Evolutionary conservation across 1,140 invertebrate species (phyloP).

Genomic region (Diprion similis): DNA sequence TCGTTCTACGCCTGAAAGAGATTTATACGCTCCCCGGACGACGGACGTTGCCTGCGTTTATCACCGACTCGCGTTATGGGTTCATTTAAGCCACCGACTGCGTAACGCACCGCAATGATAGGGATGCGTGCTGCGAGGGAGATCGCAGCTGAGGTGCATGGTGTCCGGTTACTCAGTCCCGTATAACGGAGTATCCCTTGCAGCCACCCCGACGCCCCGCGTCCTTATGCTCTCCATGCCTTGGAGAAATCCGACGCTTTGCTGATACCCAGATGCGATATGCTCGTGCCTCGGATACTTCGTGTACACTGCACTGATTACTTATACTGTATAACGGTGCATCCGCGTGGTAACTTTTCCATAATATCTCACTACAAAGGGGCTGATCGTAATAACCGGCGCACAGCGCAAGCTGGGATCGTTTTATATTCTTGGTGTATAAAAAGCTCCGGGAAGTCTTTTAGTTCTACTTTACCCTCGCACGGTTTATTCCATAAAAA

Average conservation of each 20-base stretch:
- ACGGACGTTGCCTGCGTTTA: not conserved
- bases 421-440: too few species aligned
- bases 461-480: too few species aligned
- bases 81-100: constrained; percentile 2
- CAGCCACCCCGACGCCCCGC: too few species aligned
- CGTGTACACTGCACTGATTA: not conserved
- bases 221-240: not conserved
- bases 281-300: not conserved
- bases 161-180: not conserved
- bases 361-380: too few species aligned
- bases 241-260: constrained; percentile 7
- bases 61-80: not conserved
- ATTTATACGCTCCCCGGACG: not conserved
- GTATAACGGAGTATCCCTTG: too few species aligned
- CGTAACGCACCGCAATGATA: not conserved
- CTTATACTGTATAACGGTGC: not conserved
- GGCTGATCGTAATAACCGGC: too few species aligned
- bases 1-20: not conserved
- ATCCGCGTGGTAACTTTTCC: not conserved
- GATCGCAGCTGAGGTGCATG: not conserved
- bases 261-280: not conserved
- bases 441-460: too few species aligned
- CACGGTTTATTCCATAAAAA: too few species aligned
- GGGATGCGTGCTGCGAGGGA: not conserved
- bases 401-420: too few species aligned